Base-by-base conservation (phyloP, 2,888 invertebrate species). In the Pardosa pseudoannulata region DNA sequence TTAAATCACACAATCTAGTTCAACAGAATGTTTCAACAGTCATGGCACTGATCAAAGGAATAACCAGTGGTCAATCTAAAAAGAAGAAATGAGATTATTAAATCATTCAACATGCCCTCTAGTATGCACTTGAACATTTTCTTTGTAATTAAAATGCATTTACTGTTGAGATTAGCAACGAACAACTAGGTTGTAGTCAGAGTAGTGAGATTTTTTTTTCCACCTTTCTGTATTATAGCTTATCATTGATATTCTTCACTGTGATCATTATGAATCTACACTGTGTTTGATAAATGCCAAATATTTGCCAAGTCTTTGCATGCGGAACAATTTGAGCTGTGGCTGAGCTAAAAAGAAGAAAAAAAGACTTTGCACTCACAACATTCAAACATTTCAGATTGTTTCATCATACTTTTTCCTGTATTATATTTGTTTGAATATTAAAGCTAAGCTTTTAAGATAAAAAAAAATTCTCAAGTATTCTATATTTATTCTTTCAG, bases 141-240 rank as follows among this genome's bases (percentile, higher is more conserved):
- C 28, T 70, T 70, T 62, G 36, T 28, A 50, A 28, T 39, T 16
- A 7, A 70, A 36, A 31, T 56, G 62, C 50, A 62, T 75, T 75
- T 75, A 75, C 32, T 68, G 74, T 73, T 81, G 65, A 74, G 62
- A 46, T 68, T 68, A 56, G 19, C 68, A 39, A 70, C 28, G 81
- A 81, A 81, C 81, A 81, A 81, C n/a, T 81, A 81, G 81, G 56
- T 64, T 36, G 62, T 75, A 81, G 68, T 29, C n/a, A 75, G 46
- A 28, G 32, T 79, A 79, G 74, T 81, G 75, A 81, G 67, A 81
- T 75, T 75, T 81, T 75, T 75, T 75, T 81, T 75, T 75, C 67
- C 75, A 80, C 62, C 62, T 81, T 41, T 81, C 56, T 75, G 75
- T 81, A 81, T 70, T 65, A 75, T 81, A 81, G 70, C 41, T 67